These are phyloP conservation scores for Semnopithecus entellus DNA, from an alignment of 2,113 vertebrate genomes.

Conservation along the genomic window DNA sequence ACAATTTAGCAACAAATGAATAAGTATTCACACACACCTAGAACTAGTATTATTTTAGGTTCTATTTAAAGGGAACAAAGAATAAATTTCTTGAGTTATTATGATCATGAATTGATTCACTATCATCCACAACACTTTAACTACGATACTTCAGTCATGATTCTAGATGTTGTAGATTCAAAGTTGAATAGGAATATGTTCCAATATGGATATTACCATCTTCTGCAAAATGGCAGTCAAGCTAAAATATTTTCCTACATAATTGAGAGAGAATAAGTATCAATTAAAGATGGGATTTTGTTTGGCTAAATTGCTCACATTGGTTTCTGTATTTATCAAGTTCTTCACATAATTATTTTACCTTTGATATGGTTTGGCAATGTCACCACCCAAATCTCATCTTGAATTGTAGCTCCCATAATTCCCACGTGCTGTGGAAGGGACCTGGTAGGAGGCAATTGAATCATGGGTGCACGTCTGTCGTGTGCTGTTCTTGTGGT, in stretches of 20 bases:
- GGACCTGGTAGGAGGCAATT: too few relatives aligned
- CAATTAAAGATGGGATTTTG: background rate
- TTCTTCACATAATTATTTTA: slow-evolving; percentile 1
- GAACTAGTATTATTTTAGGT: background rate
- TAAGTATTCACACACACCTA: background rate
- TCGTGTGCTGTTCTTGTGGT: too few relatives aligned
- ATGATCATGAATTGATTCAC: background rate
- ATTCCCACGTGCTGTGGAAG: too few relatives aligned
- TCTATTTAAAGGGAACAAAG: background rate
- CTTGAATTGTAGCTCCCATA: too few relatives aligned
- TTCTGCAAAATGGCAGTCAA: background rate
- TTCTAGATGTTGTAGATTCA: background rate
- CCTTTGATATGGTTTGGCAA: background rate
- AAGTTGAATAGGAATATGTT: background rate
- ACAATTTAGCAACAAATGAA: background rate
- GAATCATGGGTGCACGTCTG: too few relatives aligned
- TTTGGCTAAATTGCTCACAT: background rate
- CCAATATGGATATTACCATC: background rate
- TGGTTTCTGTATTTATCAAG: background rate
- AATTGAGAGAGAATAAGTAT: background rate
- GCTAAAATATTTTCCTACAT: background rate
- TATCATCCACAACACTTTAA: background rate
- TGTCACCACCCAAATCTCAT: too few relatives aligned
- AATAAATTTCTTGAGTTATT: background rate
- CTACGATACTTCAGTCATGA: too few relatives aligned